These are phyloP conservation scores for Fragum sueziense DNA, from an alignment of 2,888 invertebrate genomes.

Conservation along the genomic window DNA sequence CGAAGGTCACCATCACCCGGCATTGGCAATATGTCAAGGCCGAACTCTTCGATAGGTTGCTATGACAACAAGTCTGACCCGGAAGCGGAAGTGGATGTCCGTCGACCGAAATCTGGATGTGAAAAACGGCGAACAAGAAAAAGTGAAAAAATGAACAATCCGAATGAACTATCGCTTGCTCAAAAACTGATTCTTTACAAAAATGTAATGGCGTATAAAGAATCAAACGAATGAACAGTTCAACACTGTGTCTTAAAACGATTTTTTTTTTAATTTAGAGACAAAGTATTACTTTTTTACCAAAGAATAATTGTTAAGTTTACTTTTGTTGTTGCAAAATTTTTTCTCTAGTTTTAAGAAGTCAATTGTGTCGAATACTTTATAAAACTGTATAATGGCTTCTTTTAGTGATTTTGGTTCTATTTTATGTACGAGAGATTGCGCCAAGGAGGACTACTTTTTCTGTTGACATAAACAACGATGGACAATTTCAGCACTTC, in stretches of 20 bases:
- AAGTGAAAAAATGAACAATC: constrained; percentile 28
- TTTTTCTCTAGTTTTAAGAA: no score
- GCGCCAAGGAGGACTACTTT: no score
- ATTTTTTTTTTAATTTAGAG: background rate
- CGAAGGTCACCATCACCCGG: constrained; percentile 1
- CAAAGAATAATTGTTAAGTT: background rate
- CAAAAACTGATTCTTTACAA: constrained; percentile 52
- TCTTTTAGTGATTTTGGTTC: no score
- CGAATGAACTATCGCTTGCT: constrained; percentile 53
- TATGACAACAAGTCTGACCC: constrained; percentile 57
- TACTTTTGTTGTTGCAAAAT: background rate
- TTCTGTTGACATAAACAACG: no score
- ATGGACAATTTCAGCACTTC: background rate
- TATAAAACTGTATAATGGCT: no score
- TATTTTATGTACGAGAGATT: no score
- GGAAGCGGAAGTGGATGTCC: constrained; percentile 37
- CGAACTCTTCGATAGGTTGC: constrained; percentile 33
- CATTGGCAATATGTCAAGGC: background rate
- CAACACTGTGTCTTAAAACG: background rate
- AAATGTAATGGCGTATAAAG: constrained; percentile 55
- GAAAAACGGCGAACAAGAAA: constrained; percentile 27
- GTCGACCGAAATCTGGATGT: constrained; percentile 8
- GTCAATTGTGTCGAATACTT: no score
- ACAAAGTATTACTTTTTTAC: background rate
- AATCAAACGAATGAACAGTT: constrained; percentile 20